Evolutionary conservation across 2,888 invertebrate genomes (phyloP).

Genomic region (Aethes cnicana): DNA sequence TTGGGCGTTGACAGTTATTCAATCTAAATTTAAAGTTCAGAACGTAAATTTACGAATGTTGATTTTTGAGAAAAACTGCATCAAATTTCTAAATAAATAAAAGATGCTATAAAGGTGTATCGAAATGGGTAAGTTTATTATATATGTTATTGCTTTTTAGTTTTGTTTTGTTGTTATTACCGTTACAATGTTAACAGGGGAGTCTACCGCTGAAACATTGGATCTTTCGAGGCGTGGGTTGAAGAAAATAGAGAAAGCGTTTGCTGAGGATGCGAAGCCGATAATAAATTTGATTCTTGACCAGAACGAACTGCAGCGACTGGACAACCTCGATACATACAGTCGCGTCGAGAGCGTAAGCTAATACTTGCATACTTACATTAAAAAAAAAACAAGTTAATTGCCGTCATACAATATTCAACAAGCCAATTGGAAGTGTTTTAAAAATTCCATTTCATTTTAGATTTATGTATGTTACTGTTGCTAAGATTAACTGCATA

Average conservation of each 20-base stretch:
- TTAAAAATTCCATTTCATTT: background rate
- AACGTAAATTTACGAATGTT: constrained; percentile 62
- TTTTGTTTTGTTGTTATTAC: constrained; percentile 12
- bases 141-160: background rate
- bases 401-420: background rate
- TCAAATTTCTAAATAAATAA: constrained; percentile 46
- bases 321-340: constrained; percentile 94
- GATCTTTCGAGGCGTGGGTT: constrained; percentile 90
- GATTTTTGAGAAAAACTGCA: constrained; percentile 54
- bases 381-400: background rate
- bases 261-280: constrained; percentile 85
- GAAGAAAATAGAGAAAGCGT: constrained; percentile 90
- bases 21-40: constrained; percentile 40
- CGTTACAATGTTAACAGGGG: constrained; percentile 36
- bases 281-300: constrained; percentile 89
- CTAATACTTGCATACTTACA: constrained; percentile 11
- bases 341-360: constrained; percentile 88
- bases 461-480: background rate
- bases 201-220: constrained; percentile 78
- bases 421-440: constrained; percentile 2
- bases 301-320: constrained; percentile 92
- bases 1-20: constrained; percentile 34
- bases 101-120: constrained; percentile 48
- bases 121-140: constrained; percentile 58
- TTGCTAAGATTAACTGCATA: background rate